Percentiles rank a stretch among this genome's conserved stretches.
phyloP scores from a whole-genome alignment of 2,797 vertebrate species.

The Dromococcyx pavoninus region DNA sequence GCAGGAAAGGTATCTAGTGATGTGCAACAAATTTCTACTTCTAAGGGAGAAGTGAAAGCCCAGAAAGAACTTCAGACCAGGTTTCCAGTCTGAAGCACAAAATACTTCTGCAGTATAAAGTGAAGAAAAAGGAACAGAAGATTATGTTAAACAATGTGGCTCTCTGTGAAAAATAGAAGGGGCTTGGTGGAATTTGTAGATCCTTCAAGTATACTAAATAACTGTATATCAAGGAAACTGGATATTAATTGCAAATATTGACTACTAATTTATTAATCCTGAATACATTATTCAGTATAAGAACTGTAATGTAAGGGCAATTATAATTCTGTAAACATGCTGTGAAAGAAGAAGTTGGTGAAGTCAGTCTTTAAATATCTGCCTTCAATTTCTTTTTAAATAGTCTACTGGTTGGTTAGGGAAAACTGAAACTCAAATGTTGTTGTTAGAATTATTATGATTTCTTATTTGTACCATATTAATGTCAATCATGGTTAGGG shows the following conservation, averaged over 20 bases:
- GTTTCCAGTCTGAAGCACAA: neutral
- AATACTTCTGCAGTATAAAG: neutral
- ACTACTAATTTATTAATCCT: neutral
- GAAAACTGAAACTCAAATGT: constrained; percentile 5
- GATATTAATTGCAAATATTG: neutral
- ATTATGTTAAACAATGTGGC: neutral
- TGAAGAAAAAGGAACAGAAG: neutral
- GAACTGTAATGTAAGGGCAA: neutral
- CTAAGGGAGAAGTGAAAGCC: neutral
- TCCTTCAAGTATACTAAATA: neutral
- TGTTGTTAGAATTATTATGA: neutral
- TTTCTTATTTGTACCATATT: neutral
- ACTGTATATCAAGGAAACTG: neutral
- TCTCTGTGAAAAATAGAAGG: neutral
- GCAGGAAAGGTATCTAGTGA: neutral
- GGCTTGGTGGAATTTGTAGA: neutral
- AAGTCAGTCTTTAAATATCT: neutral
- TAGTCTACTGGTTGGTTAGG: neutral
- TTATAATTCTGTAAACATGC: neutral
- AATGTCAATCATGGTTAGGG: constrained; percentile 4
- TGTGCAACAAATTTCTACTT: neutral
- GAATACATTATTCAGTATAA: neutral
- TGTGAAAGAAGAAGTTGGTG: neutral
- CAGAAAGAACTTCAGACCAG: neutral
- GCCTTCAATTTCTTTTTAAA: neutral